Conservation (phyloP, 2,797 vertebrate species). For the Urophycis tenuis region DNA sequence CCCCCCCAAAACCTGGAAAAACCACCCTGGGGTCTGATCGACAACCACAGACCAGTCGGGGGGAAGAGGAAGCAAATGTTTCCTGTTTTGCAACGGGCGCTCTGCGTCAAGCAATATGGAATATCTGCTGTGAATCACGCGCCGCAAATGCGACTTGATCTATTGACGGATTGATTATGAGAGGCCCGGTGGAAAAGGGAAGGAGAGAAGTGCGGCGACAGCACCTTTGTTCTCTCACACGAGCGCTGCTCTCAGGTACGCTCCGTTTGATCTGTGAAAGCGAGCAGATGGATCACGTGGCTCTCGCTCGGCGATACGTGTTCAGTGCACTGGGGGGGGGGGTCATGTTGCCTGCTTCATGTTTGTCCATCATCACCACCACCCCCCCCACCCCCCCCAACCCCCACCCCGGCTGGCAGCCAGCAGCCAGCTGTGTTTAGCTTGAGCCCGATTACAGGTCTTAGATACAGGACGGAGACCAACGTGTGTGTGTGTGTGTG, state of each 20-base stretch:
- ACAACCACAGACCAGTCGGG: background rate
- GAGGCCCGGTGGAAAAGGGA: too few species aligned
- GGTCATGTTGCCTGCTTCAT: background rate
- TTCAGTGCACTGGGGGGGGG: background rate
- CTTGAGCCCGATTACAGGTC: background rate
- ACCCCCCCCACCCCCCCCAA: too few species aligned
- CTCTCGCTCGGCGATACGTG: background rate
- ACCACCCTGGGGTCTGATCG: background rate
- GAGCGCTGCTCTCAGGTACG: background rate
- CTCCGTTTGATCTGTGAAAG: background rate
- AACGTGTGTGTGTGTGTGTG: constrained; percentile 1
- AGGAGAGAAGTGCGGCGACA: background rate
- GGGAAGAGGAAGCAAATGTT: background rate
- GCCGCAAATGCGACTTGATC: background rate
- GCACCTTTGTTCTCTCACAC: background rate
- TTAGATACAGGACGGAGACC: too few species aligned
- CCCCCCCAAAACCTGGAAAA: too few species aligned
- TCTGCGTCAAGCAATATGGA: too few species aligned
- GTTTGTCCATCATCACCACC: too few species aligned
- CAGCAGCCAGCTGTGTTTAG: background rate
- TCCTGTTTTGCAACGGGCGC: background rate
- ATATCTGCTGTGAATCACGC: background rate
- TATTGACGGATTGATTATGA: background rate
- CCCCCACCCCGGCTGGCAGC: too few species aligned
- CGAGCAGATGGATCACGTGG: too few species aligned